phyloP scores from a whole-genome alignment of 1,140 invertebrate species.

The Tetranychus urticae region DNA sequence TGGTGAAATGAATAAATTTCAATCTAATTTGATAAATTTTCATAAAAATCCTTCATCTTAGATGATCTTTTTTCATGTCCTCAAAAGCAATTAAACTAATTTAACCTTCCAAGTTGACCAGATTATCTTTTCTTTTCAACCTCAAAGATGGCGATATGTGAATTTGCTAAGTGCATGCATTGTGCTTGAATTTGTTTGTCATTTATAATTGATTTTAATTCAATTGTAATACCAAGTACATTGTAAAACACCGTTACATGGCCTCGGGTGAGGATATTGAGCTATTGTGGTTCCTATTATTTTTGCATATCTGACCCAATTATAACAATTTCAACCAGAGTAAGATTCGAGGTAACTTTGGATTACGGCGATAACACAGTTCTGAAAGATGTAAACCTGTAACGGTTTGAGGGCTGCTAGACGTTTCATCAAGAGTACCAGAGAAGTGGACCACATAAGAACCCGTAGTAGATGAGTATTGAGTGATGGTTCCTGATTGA shows the following conservation, averaged over 20 bases:
- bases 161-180: no score
- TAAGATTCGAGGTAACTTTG: slow-evolving; percentile 43
- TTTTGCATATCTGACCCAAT: slow-evolving; percentile 82
- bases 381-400: slow-evolving; percentile 59
- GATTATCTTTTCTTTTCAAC: no score
- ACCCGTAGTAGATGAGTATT: slow-evolving; percentile 73
- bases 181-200: no score
- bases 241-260: slow-evolving; percentile 59
- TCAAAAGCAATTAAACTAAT: no score
- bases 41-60: no score
- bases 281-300: slow-evolving; percentile 77
- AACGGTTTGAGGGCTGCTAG: slow-evolving; percentile 50
- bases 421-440: slow-evolving; percentile 65
- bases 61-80: no score
- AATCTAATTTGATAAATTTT: no score
- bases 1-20: no score
- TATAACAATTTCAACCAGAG: slow-evolving; percentile 81
- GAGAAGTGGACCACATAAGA: slow-evolving; percentile 54
- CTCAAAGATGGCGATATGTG: no score
- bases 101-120: no score
- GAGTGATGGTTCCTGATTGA: slow-evolving; percentile 53
- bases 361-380: slow-evolving; percentile 55
- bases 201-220: no score
- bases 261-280: slow-evolving; percentile 52
- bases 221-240: slow-evolving; percentile 59